phyloP scores from a whole-genome alignment of 2,888 invertebrate genomes.

The Tyria jacobaeae region DNA sequence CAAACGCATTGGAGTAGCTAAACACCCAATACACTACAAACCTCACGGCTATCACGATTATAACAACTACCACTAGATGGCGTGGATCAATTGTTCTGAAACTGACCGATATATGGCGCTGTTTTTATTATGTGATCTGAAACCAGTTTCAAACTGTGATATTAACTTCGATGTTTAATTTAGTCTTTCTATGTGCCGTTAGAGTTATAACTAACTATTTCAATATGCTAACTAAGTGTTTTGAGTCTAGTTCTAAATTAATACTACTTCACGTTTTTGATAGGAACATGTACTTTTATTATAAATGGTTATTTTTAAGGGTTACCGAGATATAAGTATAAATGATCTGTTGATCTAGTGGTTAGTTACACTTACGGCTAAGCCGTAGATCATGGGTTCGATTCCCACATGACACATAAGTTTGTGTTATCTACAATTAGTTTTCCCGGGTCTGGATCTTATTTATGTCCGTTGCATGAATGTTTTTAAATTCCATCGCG shows the following conservation, averaged over 20 bases:
- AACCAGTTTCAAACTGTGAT: slow-evolving; percentile 66
- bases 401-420: no score
- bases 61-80: slow-evolving; percentile 78
- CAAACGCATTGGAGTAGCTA: slow-evolving; percentile 80
- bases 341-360: no score
- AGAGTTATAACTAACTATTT: not conserved
- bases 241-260: not conserved
- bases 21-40: slow-evolving; percentile 74
- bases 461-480: no score
- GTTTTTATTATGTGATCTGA: slow-evolving; percentile 30
- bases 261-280: not conserved
- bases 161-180: slow-evolving; percentile 54
- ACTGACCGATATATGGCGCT: slow-evolving; percentile 60
- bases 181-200: slow-evolving; percentile 26
- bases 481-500: no score
- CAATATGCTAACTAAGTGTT: not conserved
- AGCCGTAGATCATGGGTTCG: no score
- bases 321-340: not conserved
- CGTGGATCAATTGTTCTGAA: slow-evolving; percentile 47
- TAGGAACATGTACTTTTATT: no score
- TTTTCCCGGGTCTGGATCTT: no score
- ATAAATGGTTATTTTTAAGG: not conserved
- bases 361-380: no score
- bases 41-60: slow-evolving; percentile 64
- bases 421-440: no score